Base-by-base conservation (phyloP, 1,140 invertebrate species). In the Chelonus insularis region DNA sequence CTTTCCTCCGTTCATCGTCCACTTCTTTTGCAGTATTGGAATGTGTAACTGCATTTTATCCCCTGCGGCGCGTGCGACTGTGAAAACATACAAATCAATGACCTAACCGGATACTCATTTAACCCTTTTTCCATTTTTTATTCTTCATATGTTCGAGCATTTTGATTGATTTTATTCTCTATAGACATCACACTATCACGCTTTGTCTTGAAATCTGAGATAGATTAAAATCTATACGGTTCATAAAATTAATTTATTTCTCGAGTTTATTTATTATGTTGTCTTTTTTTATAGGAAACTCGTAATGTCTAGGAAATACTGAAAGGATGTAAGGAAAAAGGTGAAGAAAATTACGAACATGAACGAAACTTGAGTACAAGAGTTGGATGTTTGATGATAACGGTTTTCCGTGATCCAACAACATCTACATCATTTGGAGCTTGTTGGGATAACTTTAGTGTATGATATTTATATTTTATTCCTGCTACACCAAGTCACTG, bases 21-120 rank as follows among this genome's bases (percentile, higher is more conserved):
- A 45, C 18, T 21, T 11, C 8, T 4, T 7, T 52, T 52, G 25
- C 32, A 25, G 12, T 48, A 25, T 29, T 16, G 32, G 25, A 52
- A 52, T 52, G 50, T n/a, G 25, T 52, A 52, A 52, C 12, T 52
- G 25, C 32, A 36, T 16, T 36, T 25, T 16, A 52, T 52, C 2
- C 47, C 47, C 47, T 25, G 47, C 8, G 47, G 47, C 47, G 47
- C 47, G 47, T 50, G 47, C 47, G 47, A 50, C 20, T 23, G 21
- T 25, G 23, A 23, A 50, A 50, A 50, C 47, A 29, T 50, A 50
- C 47, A 50, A 50, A 50, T 50, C 47, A 50, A 23, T 18, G 47
- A 12, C 41, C 12, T 23, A 50, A 50, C 47, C 20, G 47, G 47
- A 50, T 50, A 23, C 16, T 45, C 14, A 45, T 45, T 45, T 21